Evolutionary conservation across 2,888 invertebrate genomes (phyloP).

Genomic region (Amphipoea lucens): DNA sequence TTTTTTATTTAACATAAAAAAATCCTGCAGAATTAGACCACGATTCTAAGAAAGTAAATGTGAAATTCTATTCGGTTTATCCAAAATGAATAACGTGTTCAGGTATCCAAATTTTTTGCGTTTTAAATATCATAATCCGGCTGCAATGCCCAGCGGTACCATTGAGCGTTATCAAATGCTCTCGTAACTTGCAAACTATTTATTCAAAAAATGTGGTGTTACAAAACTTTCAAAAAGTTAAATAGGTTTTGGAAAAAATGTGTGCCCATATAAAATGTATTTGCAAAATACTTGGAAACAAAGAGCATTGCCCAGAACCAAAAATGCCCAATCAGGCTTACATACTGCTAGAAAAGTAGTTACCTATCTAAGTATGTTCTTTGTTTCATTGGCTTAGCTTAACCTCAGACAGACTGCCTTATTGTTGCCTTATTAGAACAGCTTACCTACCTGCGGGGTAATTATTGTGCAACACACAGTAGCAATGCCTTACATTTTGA

Average conservation of each 20-base stretch:
- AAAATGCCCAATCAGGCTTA: background rate
- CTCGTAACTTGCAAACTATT: conserved; percentile 3
- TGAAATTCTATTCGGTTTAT: background rate
- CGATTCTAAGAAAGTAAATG: background rate
- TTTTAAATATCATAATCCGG: conserved; percentile 17
- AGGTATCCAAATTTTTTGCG: background rate
- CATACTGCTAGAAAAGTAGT: background rate
- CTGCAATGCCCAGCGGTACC: conserved; percentile 19
- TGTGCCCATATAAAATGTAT: background rate
- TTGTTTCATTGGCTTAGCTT: background rate
- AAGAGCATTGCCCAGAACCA: background rate
- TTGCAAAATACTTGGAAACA: background rate
- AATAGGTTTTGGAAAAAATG: background rate
- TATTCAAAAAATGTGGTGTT: background rate
- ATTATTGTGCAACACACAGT: background rate
- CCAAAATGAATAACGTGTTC: background rate
- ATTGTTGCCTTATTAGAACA: background rate
- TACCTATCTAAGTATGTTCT: background rate
- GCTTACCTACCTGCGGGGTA: background rate
- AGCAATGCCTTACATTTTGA: background rate
- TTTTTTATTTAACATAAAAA: background rate
- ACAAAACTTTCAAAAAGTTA: conserved; percentile 3
- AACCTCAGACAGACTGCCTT: background rate
- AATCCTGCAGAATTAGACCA: background rate
- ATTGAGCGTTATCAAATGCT: conserved; percentile 42